Conservation (phyloP, 2,888 invertebrate genomes). For the Ormyrus pomaceus region DNA sequence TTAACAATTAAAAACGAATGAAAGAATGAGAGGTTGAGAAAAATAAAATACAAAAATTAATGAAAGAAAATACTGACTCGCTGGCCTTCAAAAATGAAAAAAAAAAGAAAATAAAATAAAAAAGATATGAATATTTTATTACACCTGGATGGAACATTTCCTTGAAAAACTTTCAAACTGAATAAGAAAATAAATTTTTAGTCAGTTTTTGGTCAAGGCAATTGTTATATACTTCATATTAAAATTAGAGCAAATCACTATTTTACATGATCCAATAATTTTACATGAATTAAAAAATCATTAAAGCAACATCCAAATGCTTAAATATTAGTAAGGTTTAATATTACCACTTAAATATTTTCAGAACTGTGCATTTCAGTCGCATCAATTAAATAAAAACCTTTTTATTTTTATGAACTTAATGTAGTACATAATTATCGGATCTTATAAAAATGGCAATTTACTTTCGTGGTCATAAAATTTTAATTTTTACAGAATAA, state of each 20-base stretch:
- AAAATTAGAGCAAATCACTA: constrained; percentile 46
- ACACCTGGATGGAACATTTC: constrained; percentile 55
- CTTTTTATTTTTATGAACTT: constrained; percentile 1
- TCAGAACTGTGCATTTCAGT: no score
- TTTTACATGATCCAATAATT: constrained; percentile 48
- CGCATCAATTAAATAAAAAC: background rate
- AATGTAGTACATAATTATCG: constrained; percentile 31
- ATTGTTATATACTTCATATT: constrained; percentile 18
- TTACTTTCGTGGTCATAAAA: constrained; percentile 37
- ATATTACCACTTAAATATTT: background rate
- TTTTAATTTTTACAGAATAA: constrained; percentile 31
- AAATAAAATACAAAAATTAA: constrained; percentile 52
- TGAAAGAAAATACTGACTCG: constrained; percentile 56
- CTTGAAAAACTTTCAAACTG: constrained; percentile 30
- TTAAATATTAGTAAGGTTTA: background rate
- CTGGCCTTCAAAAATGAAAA: constrained; percentile 45
- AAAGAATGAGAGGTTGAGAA: constrained; percentile 35
- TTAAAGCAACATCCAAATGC: background rate
- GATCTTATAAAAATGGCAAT: constrained; percentile 52
- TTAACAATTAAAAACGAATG: constrained; percentile 51
- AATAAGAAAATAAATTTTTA: constrained; percentile 45
- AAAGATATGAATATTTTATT: constrained; percentile 38
- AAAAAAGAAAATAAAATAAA: constrained; percentile 1
- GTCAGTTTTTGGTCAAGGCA: constrained; percentile 47
- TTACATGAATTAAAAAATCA: constrained; percentile 21